Evolutionary conservation across 2,888 invertebrate species (phyloP).

Genomic region (Agrenia bidenticulata): DNA sequence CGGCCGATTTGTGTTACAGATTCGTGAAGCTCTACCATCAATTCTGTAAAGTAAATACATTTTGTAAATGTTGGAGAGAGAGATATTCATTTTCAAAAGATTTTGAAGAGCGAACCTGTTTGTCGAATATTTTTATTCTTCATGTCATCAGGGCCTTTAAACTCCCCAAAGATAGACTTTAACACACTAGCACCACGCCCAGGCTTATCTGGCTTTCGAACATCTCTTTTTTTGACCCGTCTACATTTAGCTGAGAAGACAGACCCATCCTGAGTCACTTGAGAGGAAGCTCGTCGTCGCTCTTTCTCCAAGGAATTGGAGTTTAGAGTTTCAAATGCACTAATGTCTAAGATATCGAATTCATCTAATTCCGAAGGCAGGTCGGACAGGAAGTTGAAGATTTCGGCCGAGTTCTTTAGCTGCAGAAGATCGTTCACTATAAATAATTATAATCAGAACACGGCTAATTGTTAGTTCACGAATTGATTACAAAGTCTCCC

Average conservation of each 20-base stretch:
- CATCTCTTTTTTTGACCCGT: conserved; percentile 48
- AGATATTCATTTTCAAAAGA: conserved; percentile 11
- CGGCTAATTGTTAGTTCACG: not conserved
- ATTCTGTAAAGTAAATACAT: conserved; percentile 62
- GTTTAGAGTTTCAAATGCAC: conserved; percentile 41
- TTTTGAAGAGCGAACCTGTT: conserved; percentile 62
- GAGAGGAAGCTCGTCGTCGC: conserved; percentile 32
- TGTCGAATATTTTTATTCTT: conserved; percentile 96
- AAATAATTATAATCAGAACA: not conserved
- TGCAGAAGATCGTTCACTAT: conserved; percentile 75
- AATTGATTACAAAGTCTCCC: too few species aligned
- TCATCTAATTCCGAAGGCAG: conserved; percentile 92
- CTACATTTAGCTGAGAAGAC: conserved; percentile 38
- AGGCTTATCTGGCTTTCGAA: conserved; percentile 96
- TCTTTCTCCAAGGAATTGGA: conserved; percentile 43
- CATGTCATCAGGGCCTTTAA: conserved; percentile 74
- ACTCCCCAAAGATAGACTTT: conserved; percentile 71
- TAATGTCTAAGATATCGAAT: conserved; percentile 64
- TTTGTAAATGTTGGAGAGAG: not conserved
- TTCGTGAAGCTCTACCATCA: conserved; percentile 95
- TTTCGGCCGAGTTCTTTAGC: conserved; percentile 93
- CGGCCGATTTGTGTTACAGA: conserved; percentile 90
- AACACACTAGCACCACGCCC: conserved; percentile 70
- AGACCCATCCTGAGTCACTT: conserved; percentile 38
- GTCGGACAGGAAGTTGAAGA: conserved; percentile 94